Conservation (phyloP, 1,140 invertebrate genomes). For the Dysdera silvatica region DNA sequence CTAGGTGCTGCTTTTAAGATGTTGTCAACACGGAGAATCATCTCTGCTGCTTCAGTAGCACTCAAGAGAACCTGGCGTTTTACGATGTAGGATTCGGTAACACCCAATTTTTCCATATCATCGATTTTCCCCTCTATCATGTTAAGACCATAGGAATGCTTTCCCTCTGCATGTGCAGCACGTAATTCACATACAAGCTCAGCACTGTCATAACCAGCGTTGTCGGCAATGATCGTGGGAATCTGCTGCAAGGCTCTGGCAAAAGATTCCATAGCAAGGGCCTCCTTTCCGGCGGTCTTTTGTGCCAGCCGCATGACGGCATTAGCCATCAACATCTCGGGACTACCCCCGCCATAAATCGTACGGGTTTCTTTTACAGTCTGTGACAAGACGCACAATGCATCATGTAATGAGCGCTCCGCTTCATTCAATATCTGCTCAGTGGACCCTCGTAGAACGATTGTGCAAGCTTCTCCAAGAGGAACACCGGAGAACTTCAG, state of each 20-base stretch:
- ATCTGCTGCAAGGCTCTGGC: slow-evolving; percentile 70
- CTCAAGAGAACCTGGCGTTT: slow-evolving; percentile 91
- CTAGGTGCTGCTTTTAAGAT: slow-evolving; percentile 93
- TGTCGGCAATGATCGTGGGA: slow-evolving; percentile 94
- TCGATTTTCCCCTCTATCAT: slow-evolving; percentile 42
- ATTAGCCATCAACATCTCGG: slow-evolving; percentile 94
- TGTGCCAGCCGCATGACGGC: slow-evolving; percentile 75
- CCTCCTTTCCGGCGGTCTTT: slow-evolving; percentile 91
- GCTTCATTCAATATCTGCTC: slow-evolving; percentile 99
- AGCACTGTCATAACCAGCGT: slow-evolving; percentile 96
- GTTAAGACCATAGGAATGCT: slow-evolving; percentile 68
- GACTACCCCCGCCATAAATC: slow-evolving; percentile 84
- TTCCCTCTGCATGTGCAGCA: slow-evolving; percentile 75
- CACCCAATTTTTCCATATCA: slow-evolving; percentile 57
- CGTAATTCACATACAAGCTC: slow-evolving; percentile 83
- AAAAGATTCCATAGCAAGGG: slow-evolving; percentile 94
- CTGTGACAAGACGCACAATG: slow-evolving; percentile 90
- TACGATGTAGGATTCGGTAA: slow-evolving; percentile 94
- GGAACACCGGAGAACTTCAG: slow-evolving; percentile 91
- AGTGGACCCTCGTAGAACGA: slow-evolving; percentile 96
- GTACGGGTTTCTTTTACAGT: slow-evolving; percentile 88
- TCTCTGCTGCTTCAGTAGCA: slow-evolving; percentile 94
- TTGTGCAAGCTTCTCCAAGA: slow-evolving; percentile 91
- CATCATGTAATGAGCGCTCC: slow-evolving; percentile 95
- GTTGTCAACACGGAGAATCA: slow-evolving; percentile 96